phyloP scores from a whole-genome alignment of 2,113 vertebrate species.

The Pelecanus crispus region DNA sequence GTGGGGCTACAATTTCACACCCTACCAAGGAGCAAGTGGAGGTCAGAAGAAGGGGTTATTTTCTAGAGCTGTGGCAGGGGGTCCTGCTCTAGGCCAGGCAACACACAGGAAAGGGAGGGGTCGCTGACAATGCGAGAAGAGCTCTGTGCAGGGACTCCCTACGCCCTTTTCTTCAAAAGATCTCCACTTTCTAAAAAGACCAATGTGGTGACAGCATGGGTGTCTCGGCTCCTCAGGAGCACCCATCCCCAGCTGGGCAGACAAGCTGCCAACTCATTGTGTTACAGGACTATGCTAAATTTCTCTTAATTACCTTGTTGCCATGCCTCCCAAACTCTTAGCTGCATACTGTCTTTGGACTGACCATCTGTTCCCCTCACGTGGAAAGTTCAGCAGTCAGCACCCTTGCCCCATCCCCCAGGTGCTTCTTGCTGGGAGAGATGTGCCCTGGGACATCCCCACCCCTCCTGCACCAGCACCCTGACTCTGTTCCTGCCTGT shows the following conservation, averaged over 20 bases:
- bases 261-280: neutral
- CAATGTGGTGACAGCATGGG: too few relatives aligned
- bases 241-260: neutral
- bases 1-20: neutral
- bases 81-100: neutral
- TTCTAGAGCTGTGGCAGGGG: neutral
- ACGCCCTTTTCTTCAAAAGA: neutral
- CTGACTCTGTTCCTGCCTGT: accelerated
- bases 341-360: neutral
- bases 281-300: neutral
- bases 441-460: neutral
- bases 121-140: neutral
- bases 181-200: neutral
- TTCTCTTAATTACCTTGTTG: neutral
- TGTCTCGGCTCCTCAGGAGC: neutral
- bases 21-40: neutral
- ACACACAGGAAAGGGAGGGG: neutral
- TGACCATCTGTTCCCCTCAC: neutral
- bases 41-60: neutral
- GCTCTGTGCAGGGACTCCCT: neutral
- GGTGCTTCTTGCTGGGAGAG: neutral
- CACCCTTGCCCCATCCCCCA: neutral
- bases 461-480: neutral
- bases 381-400: neutral
- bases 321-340: neutral